Conservation (phyloP, 2,797 vertebrate genomes). For the Lutjanus campechanus region DNA sequence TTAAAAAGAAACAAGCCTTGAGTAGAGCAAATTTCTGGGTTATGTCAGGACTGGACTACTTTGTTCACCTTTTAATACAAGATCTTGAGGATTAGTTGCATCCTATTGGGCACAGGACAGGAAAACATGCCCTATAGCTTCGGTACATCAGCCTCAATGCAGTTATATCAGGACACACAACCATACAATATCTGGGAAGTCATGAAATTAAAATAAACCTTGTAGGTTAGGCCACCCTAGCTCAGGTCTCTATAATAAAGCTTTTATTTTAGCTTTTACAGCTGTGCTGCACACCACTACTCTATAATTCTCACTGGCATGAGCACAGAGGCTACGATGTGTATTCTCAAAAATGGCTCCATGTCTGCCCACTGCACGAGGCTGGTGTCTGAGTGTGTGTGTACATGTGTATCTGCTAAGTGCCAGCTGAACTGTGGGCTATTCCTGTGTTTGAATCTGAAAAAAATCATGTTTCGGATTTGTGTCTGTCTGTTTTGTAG, state of each 20-base stretch:
- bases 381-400: slow-evolving; percentile 19
- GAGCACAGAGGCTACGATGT: slow-evolving; percentile 35
- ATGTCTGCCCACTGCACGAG: slow-evolving; percentile 16
- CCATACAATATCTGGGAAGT: slow-evolving; percentile 37
- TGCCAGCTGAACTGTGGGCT: background rate
- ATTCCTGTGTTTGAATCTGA: slow-evolving; percentile 10
- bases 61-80: background rate
- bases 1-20: background rate
- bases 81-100: background rate
- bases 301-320: slow-evolving; percentile 78
- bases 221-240: slow-evolving; percentile 38
- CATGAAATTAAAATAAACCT: slow-evolving; percentile 48
- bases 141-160: slow-evolving; percentile 8
- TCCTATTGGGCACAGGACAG: background rate
- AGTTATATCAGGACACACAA: slow-evolving; percentile 19
- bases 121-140: slow-evolving; percentile 1
- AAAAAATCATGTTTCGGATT: slow-evolving; percentile 1
- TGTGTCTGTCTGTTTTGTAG: slow-evolving; percentile 2
- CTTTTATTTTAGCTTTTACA: slow-evolving; percentile 78
- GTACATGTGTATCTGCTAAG: slow-evolving; percentile 18
- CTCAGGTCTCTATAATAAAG: slow-evolving; percentile 72
- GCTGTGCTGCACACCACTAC: slow-evolving; percentile 65
- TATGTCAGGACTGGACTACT: background rate
- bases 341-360: slow-evolving; percentile 34
- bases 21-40: no score